These are phyloP conservation scores for Argyresthia albistria DNA, from an alignment of 2,888 invertebrate species.

Conservation along the genomic window DNA sequence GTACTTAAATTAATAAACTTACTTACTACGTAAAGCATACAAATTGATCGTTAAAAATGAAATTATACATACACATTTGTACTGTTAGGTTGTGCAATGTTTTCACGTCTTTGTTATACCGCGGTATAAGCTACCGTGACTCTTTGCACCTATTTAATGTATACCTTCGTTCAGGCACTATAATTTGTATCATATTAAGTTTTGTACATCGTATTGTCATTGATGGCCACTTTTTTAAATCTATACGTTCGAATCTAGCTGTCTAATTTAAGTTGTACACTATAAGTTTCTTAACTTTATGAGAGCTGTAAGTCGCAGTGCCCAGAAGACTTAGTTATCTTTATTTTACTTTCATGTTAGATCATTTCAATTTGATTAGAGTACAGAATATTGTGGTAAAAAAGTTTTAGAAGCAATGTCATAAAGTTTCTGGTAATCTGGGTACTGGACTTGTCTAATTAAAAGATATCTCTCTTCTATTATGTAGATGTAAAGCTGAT, in stretches of 20 bases:
- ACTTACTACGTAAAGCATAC: constrained; percentile 64
- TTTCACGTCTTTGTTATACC: constrained; percentile 16
- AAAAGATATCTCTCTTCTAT: not conserved
- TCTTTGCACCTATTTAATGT: too few species aligned
- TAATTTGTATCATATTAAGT: constrained; percentile 2
- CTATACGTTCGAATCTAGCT: constrained; percentile 26
- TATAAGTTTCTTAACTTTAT: not conserved
- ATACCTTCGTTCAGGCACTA: not conserved
- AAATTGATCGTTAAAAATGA: constrained; percentile 37
- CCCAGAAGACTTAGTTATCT: too few species aligned
- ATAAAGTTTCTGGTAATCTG: too few species aligned
- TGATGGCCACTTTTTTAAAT: constrained; percentile 30
- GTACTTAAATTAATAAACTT: constrained; percentile 31
- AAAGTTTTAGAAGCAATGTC: too few species aligned
- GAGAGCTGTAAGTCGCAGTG: too few species aligned
- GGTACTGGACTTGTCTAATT: constrained; percentile 18
- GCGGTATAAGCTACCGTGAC: constrained; percentile 1
- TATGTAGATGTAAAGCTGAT: not conserved
- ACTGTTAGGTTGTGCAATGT: constrained; percentile 56
- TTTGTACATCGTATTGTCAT: constrained; percentile 16
- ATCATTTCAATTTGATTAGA: too few species aligned
- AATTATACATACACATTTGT: constrained; percentile 51
- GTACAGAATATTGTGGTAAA: too few species aligned
- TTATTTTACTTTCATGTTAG: too few species aligned
- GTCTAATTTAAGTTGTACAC: constrained; percentile 15